Evolutionary conservation across 2,113 vertebrate species (phyloP).

Genomic region (Crypturellus undulatus): DNA sequence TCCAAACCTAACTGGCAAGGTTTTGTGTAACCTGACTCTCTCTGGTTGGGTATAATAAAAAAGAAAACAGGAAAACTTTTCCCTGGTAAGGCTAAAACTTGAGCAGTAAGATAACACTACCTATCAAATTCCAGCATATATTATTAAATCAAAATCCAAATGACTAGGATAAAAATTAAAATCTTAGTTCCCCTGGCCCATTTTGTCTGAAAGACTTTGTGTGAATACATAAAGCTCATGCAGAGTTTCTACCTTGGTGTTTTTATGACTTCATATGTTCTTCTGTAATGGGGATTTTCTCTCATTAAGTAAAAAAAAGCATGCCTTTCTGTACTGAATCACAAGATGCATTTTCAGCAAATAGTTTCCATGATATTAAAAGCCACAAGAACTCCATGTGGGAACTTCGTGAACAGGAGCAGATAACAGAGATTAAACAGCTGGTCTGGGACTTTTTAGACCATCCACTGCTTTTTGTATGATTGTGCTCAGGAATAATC

Average conservation of each 20-base stretch:
- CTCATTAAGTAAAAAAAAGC: constrained; percentile 49
- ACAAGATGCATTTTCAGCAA: constrained; percentile 1
- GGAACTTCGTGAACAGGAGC: constrained; percentile 57
- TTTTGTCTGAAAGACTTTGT: not conserved
- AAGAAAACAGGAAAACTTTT: not conserved
- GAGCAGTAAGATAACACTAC: not conserved
- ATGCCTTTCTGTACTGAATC: constrained; percentile 35
- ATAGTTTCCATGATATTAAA: constrained; percentile 57
- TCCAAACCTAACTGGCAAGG: not conserved
- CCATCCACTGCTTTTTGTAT: constrained; percentile 42
- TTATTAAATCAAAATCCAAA: not conserved
- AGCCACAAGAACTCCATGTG: constrained; percentile 46
- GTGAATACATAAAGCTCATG: not conserved
- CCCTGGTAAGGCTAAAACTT: not conserved
- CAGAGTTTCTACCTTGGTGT: not conserved
- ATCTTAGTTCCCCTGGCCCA: not conserved
- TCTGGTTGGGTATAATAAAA: not conserved
- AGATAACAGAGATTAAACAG: constrained; percentile 47
- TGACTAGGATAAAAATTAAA: not conserved
- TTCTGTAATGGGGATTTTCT: constrained; percentile 54
- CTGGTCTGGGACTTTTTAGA: constrained; percentile 43
- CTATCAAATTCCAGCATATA: not conserved
- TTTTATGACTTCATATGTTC: constrained; percentile 19
- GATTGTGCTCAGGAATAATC: constrained; percentile 62
- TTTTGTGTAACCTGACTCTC: not conserved